These are phyloP conservation scores for Cyanoramphus novaezelandiae DNA, from an alignment of 2,113 vertebrate species.

Conservation along the genomic window DNA sequence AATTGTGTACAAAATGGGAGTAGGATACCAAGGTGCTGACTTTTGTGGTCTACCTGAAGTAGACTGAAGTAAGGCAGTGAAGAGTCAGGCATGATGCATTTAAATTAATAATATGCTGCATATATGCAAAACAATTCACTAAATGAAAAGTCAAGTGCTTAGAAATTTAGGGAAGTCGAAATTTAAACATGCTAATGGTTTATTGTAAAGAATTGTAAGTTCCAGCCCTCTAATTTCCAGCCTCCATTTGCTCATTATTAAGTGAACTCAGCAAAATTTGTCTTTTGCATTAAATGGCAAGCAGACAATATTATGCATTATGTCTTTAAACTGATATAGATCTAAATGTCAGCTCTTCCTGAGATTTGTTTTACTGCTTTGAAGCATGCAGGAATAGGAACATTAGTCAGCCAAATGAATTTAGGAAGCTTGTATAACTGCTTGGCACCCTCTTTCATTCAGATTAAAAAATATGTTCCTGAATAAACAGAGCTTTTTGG, in stretches of 20 bases:
- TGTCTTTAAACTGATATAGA: constrained; percentile 30
- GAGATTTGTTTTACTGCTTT: constrained; percentile 26
- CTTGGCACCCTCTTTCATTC: constrained; percentile 4
- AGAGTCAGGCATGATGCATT: not conserved
- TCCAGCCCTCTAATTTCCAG: constrained; percentile 23
- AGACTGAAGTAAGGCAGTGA: not conserved
- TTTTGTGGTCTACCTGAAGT: not conserved
- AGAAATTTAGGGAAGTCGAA: not conserved
- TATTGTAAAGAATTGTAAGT: not conserved
- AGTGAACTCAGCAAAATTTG: constrained; percentile 23
- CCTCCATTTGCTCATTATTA: not conserved
- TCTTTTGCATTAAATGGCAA: constrained; percentile 31
- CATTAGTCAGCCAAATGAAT: constrained; percentile 56
- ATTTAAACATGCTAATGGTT: not conserved
- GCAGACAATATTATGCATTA: not conserved
- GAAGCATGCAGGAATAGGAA: constrained; percentile 39
- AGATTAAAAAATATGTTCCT: constrained; percentile 6
- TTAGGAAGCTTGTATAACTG: constrained; percentile 67
- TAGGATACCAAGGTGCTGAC: not conserved
- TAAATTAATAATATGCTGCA: not conserved
- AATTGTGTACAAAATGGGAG: not conserved
- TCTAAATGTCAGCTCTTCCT: constrained; percentile 23
- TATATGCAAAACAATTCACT: constrained; percentile 7
- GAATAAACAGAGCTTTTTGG: constrained; percentile 15
- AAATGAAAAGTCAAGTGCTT: not conserved